Percentiles rank a stretch among this genome's conserved stretches.
phyloP scores from a whole-genome alignment of 2,888 invertebrate genomes.

The Cosmia pyralina region DNA sequence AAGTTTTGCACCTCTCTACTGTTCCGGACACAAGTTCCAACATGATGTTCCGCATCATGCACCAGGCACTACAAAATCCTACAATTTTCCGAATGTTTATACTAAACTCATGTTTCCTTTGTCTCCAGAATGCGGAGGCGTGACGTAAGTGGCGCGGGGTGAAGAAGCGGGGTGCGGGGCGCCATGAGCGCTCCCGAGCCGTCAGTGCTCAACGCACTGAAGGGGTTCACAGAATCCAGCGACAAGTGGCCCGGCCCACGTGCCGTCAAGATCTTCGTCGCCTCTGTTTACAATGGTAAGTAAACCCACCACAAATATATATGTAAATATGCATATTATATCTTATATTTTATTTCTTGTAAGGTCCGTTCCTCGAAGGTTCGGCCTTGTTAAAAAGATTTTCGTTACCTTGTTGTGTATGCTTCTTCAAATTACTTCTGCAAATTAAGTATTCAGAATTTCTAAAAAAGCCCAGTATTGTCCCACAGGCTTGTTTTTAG shows the following conservation, averaged over 20 bases:
- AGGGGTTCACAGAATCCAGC: constrained; percentile 82
- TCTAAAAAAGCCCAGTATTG: no score
- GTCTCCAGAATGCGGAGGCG: constrained; percentile 80
- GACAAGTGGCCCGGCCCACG: constrained; percentile 90
- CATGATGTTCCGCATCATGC: background rate
- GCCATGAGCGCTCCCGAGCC: constrained; percentile 89
- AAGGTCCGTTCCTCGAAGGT: background rate
- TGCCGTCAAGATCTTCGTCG: constrained; percentile 90
- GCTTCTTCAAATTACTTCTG: background rate
- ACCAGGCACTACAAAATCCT: no score
- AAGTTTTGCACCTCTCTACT: background rate
- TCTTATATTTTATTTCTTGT: background rate
- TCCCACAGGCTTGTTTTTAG: no score
- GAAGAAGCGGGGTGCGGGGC: constrained; percentile 71
- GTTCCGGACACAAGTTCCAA: background rate
- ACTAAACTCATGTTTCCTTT: constrained; percentile 49
- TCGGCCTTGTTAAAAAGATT: background rate
- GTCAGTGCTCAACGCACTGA: constrained; percentile 87
- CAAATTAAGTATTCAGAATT: no score
- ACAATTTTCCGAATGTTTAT: constrained; percentile 1
- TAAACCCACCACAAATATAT: background rate
- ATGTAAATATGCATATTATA: no score
- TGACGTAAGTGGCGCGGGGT: constrained; percentile 77
- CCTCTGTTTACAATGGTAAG: constrained; percentile 89
- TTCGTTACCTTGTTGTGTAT: background rate